Percentiles rank a stretch among this genome's conserved stretches.
phyloP scores from a whole-genome alignment of 2,797 vertebrate species.

The Eulemur coronatus region DNA sequence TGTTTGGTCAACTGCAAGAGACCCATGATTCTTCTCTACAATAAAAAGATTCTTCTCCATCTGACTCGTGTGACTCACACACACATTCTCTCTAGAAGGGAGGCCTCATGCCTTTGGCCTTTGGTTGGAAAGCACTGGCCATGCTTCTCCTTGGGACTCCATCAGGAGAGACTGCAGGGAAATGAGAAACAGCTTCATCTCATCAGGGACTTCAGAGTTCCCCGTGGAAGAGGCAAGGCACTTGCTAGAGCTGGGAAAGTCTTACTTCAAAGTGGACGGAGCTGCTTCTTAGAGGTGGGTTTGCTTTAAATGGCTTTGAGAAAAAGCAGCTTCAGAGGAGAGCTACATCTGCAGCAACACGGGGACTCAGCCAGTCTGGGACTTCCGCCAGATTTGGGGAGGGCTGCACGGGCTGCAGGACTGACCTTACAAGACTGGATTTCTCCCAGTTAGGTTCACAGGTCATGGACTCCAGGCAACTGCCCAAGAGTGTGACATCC shows the following conservation, averaged over 20 bases:
- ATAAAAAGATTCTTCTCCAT: not conserved
- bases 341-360: fast-evolving
- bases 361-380: not conserved
- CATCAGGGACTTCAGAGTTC: not conserved
- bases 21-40: not conserved
- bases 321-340: not conserved
- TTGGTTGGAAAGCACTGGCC: too few relatives aligned
- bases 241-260: not conserved
- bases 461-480: not conserved
- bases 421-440: not conserved
- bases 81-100: not conserved
- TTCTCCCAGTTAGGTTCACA: not conserved
- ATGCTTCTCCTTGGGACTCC: not conserved
- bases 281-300: not conserved
- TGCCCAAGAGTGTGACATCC: not conserved
- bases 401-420: not conserved
- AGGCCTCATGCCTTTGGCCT: not conserved
- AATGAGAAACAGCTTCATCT: not conserved
- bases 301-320: not conserved
- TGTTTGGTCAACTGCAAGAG: not conserved
- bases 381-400: not conserved
- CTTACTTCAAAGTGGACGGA: not conserved
- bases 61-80: not conserved
- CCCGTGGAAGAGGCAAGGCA: not conserved
- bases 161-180: not conserved